phyloP scores from a whole-genome alignment of 2,113 vertebrate species.

The Scalopus aquaticus region DNA sequence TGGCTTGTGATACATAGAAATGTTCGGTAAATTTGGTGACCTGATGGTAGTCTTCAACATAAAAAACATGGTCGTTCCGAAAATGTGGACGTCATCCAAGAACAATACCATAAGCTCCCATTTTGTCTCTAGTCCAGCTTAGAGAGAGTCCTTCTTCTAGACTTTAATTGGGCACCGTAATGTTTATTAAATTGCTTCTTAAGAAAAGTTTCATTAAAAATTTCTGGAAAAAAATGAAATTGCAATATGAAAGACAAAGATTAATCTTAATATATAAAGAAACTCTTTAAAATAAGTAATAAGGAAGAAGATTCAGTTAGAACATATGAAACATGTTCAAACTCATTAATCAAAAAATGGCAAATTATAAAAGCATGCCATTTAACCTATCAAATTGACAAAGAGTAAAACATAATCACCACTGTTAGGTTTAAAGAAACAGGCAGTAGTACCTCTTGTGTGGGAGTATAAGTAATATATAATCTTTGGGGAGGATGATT shows the following conservation, averaged over 20 bases:
- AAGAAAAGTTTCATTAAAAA: background rate
- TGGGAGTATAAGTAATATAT: background rate
- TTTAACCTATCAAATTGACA: background rate
- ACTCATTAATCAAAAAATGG: background rate
- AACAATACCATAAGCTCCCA: background rate
- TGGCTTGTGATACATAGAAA: background rate
- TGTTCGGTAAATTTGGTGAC: background rate
- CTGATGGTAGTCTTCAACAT: background rate
- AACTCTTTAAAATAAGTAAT: background rate
- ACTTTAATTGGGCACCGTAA: background rate
- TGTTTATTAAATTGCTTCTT: background rate
- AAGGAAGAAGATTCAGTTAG: background rate
- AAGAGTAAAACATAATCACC: background rate
- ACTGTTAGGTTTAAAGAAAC: background rate
- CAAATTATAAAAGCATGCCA: background rate
- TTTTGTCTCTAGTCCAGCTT: background rate
- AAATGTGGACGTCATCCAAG: background rate
- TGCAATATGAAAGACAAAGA: background rate
- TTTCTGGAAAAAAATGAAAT: background rate
- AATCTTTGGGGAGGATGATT: constrained; percentile 33
- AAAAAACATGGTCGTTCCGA: background rate
- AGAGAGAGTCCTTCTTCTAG: background rate
- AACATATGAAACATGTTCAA: background rate
- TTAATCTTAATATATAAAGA: background rate
- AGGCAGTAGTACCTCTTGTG: background rate